Evolutionary conservation across 2,888 invertebrate species (phyloP).

Genomic region (Punctoribates punctum): DNA sequence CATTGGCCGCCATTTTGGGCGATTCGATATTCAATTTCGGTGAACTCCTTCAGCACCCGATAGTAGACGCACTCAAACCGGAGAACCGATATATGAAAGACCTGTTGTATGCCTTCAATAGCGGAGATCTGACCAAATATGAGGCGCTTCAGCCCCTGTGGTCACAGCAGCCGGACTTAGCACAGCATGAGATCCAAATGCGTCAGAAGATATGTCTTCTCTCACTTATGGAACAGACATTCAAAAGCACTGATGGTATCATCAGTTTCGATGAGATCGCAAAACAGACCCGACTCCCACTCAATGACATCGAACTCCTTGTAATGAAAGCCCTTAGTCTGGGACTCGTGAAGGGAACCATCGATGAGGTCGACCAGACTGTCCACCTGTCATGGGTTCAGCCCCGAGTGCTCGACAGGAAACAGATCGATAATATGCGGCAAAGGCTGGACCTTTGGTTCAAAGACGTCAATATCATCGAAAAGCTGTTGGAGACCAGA

Average conservation of each 20-base stretch:
- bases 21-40: conserved; percentile 95
- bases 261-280: conserved; percentile 88
- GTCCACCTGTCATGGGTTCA: conserved; percentile 82
- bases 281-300: conserved; percentile 73
- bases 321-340: conserved; percentile 97
- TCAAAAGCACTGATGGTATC: conserved; percentile 79
- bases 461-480: conserved; percentile 69
- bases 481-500: conserved; percentile 66
- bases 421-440: conserved; percentile 68
- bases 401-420: conserved; percentile 69
- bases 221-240: conserved; percentile 98
- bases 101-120: conserved; percentile 77
- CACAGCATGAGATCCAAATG: conserved; percentile 72
- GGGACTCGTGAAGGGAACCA: conserved; percentile 86
- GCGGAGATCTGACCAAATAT: conserved; percentile 73
- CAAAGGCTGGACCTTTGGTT: conserved; percentile 69
- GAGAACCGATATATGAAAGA: conserved; percentile 82
- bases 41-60: conserved; percentile 90
- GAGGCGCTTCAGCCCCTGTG: conserved; percentile 69
- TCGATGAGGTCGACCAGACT: conserved; percentile 77
- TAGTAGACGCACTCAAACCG: conserved; percentile 75
- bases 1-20: conserved; percentile 88
- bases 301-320: conserved; percentile 74
- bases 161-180: conserved; percentile 73
- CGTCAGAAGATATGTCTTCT: conserved; percentile 89